A percentile compares a stretch with the other conserved stretches of the same genome.
Conservation (phyloP, 2,113 vertebrate species). For the Actinemys pallida region DNA sequence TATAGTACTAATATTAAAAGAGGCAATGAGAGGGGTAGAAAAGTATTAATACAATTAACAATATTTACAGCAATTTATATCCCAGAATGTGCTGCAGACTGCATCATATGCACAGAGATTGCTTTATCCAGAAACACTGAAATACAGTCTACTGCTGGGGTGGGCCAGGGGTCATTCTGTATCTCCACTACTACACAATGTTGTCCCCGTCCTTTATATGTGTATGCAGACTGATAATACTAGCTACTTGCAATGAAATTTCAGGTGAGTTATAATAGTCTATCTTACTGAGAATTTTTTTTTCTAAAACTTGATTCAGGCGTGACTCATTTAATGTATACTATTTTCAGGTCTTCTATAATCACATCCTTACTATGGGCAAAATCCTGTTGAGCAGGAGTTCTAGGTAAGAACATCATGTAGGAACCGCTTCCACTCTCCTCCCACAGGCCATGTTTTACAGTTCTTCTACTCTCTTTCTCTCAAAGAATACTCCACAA, state of each 20-base stretch:
- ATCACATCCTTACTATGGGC: neutral
- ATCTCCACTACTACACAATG: neutral
- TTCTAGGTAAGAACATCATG: neutral
- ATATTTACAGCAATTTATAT: neutral
- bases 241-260: neutral
- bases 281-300: neutral
- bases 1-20: neutral
- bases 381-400: neutral
- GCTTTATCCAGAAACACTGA: neutral
- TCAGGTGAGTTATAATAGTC: neutral
- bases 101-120: neutral
- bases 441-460: neutral
- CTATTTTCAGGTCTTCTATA: neutral
- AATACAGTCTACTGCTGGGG: neutral
- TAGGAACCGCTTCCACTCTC: neutral
- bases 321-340: neutral
- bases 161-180: neutral
- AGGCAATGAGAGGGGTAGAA: neutral
- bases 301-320: neutral
- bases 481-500: neutral
- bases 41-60: neutral
- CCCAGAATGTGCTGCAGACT: neutral
- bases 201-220: neutral
- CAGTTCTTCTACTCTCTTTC: neutral
- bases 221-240: neutral